These are phyloP conservation scores for Hirtodrosophila histrioides DNA, from an alignment of 2,888 invertebrate genomes.

Conservation along the genomic window DNA sequence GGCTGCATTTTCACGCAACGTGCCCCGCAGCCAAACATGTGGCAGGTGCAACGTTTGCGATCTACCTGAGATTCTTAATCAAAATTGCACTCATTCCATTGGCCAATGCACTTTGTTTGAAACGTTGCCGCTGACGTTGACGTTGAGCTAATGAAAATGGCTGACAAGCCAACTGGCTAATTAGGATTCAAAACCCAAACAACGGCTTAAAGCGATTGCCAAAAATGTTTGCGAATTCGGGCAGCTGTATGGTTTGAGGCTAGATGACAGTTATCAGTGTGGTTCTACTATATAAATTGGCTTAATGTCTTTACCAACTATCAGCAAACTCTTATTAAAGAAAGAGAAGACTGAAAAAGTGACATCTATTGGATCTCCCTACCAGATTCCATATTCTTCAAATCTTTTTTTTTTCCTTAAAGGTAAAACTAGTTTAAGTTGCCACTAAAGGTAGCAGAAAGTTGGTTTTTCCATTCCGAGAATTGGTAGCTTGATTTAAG, in stretches of 20 bases:
- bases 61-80: slow-evolving; percentile 42
- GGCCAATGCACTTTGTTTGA: slow-evolving; percentile 16
- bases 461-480: too few species aligned
- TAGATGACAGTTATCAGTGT: neutral
- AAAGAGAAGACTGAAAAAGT: too few species aligned
- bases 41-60: slow-evolving; percentile 16
- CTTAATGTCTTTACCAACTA: too few species aligned
- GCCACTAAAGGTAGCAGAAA: too few species aligned
- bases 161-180: slow-evolving; percentile 27
- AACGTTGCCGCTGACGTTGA: neutral
- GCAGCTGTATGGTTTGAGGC: too few species aligned
- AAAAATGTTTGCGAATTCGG: slow-evolving; percentile 10
- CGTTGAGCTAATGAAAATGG: slow-evolving; percentile 34
- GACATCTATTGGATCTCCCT: too few species aligned
- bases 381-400: too few species aligned
- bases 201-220: slow-evolving; percentile 15
- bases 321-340: too few species aligned
- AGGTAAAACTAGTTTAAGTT: too few species aligned
- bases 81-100: slow-evolving; percentile 41
- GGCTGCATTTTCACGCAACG: slow-evolving; percentile 39
- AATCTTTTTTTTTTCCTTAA: too few species aligned
- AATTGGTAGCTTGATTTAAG: too few species aligned
- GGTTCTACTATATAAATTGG: neutral
- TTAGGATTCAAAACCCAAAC: slow-evolving; percentile 21
- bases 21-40: slow-evolving; percentile 28